These are phyloP conservation scores for Ascaphus truei DNA, from an alignment of 2,113 vertebrate species.

Conservation along the genomic window DNA sequence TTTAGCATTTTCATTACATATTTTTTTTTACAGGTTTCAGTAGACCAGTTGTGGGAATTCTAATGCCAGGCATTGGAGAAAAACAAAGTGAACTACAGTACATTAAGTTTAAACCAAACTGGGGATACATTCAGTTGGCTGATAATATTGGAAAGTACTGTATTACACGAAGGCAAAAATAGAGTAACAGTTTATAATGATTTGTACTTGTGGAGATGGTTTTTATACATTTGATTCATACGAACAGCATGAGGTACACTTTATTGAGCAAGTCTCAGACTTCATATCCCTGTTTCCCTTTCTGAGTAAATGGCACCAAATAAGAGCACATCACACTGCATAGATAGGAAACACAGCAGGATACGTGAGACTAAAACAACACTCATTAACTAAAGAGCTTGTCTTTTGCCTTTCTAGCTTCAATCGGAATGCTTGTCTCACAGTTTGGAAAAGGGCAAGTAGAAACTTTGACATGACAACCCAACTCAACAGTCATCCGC, in stretches of 20 bases:
- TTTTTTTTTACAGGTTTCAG: no score
- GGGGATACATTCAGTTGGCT: no score
- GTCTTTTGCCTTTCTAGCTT: conserved; percentile 3
- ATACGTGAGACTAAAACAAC: conserved; percentile 11
- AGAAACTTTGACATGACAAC: background rate
- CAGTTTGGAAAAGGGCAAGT: conserved; percentile 12
- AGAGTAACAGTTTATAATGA: conserved; percentile 18
- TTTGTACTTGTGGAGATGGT: background rate
- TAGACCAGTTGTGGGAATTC: no score
- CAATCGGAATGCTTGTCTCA: conserved; percentile 9
- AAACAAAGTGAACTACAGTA: no score
- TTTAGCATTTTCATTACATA: no score
- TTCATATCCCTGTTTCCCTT: background rate
- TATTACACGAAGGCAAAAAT: no score
- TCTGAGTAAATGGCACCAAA: background rate
- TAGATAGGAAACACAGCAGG: conserved; percentile 17
- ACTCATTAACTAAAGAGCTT: conserved; percentile 22
- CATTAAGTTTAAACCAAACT: no score
- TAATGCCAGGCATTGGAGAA: no score
- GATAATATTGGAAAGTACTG: no score
- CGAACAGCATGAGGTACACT: conserved; percentile 10
- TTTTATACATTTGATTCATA: background rate
- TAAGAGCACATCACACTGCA: conserved; percentile 11
- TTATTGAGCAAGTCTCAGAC: background rate
- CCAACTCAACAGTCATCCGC: background rate